These are phyloP conservation scores for Leptopilina clavipes DNA, from an alignment of 1,140 invertebrate species.

Conservation along the genomic window DNA sequence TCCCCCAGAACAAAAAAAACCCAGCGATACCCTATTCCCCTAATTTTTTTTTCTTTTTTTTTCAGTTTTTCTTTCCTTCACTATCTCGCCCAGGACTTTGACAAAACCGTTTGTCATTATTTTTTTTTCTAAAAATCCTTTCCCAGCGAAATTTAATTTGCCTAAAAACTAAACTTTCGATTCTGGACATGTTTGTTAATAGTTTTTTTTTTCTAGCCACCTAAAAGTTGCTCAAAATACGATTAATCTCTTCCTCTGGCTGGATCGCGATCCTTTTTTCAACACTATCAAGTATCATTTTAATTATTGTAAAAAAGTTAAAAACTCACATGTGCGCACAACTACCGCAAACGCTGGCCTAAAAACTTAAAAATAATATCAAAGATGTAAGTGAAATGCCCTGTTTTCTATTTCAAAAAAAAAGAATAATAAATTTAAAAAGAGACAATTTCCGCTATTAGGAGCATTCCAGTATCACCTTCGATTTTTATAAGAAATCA, in stretches of 20 bases:
- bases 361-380: neutral
- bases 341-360: neutral
- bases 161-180: conserved; percentile 58
- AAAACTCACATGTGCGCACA: conserved; percentile 40
- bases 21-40: conserved; percentile 39
- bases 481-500: conserved; percentile 12
- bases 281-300: neutral
- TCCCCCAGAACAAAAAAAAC: neutral
- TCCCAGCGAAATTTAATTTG: conserved; percentile 40
- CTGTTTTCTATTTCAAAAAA: neutral
- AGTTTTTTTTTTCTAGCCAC: conserved; percentile 23
- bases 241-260: conserved; percentile 19
- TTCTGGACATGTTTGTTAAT: conserved; percentile 48
- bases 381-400: conserved; percentile 39
- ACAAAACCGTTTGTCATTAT: neutral
- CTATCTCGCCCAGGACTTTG: neutral
- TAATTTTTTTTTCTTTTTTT: conserved; percentile 19
- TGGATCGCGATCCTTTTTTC: conserved; percentile 28
- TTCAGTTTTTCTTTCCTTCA: no score
- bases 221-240: conserved; percentile 43
- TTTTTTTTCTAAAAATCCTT: conserved; percentile 38
- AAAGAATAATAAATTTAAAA: neutral
- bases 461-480: neutral
- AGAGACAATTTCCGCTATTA: neutral
- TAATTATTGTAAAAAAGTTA: conserved; percentile 46